Base-by-base conservation (phyloP, 1,140 invertebrate species). In the Pseudoatta argentina region DNA sequence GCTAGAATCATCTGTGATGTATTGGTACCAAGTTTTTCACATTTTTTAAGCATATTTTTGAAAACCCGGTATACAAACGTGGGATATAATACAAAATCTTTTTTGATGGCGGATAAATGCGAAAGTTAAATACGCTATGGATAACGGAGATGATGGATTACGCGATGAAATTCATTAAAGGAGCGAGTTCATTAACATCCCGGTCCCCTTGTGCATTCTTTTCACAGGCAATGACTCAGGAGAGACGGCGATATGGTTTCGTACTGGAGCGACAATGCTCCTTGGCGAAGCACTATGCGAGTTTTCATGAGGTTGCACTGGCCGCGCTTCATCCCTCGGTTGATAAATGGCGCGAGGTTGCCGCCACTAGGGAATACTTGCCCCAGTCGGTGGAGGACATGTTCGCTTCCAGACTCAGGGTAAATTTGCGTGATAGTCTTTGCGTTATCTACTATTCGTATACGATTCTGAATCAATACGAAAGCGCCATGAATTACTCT, bases 251-350 rank as follows among this genome's bases (percentile, higher is more conserved):
- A 89, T 99, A 99, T 94, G 98, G 98, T 66, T 99, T 99, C 94
- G 97, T 99, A 21, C 95, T 99, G 89, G 98, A 99, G 94, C 96
- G 98, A 88, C 98, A 99, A 91, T 98, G 98, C 92, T 98, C 98
- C 2, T 96, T 99, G 64, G 98, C 98, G n/a, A 98, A 98, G 94
- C 98, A 99, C 94, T 98, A 98, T 96, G 96, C 98, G 86, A 97
- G 97, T 82, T 98, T 98, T 95, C 98, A 99, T 94, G 96, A 96
- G 86, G 97, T 97, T 85, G 98, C 98, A 76, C 96, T 97, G 57
- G 96, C 96, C 21, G 96, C 97, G 61, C 97, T 98, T 93, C 97
- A 98, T 94, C 96, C 97, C 88, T 97, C 98, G 90, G 96, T 98
- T 73, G 98, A 98, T 92, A 97, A 98, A 94, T 98, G 98, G 98